A percentile compares a stretch with the other conserved stretches of the same genome.
These are phyloP conservation scores for Microtus obscurus DNA, from an alignment of 2,797 vertebrate species.

Conservation along the genomic window DNA sequence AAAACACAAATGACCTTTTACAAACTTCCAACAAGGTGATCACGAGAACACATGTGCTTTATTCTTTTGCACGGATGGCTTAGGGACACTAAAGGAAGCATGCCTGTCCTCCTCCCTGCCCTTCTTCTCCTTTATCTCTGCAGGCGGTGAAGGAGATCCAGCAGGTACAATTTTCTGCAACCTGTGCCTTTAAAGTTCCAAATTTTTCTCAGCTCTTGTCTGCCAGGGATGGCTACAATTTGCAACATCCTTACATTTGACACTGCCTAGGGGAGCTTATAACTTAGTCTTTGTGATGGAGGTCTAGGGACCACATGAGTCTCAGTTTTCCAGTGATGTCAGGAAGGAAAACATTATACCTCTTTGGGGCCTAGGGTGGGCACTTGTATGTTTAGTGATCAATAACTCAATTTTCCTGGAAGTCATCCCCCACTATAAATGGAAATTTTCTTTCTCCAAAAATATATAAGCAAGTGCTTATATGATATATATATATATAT, in stretches of 20 bases:
- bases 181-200: not conserved
- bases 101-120: not conserved
- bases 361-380: not conserved
- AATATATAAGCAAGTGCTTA: not conserved
- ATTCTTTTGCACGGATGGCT: not conserved
- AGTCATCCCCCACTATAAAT: conserved; percentile 20
- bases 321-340: conserved; percentile 36
- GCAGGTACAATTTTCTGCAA: conserved; percentile 44
- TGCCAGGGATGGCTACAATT: conserved; percentile 10
- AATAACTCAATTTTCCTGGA: conserved; percentile 30
- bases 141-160: not conserved
- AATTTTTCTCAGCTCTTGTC: conserved; percentile 47
- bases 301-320: conserved; percentile 19
- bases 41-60: conserved; percentile 21
- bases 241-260: not conserved
- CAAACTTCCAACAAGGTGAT: not conserved
- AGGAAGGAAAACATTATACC: conserved; percentile 31
- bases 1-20: not conserved
- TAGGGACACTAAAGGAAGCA: not conserved
- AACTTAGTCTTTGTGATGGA: not conserved
- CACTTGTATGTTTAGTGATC: conserved; percentile 36
- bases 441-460: conserved; percentile 50
- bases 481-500: not conserved
- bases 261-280: not conserved
- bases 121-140: not conserved